Conservation (phyloP, 2,113 vertebrate genomes). For the Galbula dea region DNA sequence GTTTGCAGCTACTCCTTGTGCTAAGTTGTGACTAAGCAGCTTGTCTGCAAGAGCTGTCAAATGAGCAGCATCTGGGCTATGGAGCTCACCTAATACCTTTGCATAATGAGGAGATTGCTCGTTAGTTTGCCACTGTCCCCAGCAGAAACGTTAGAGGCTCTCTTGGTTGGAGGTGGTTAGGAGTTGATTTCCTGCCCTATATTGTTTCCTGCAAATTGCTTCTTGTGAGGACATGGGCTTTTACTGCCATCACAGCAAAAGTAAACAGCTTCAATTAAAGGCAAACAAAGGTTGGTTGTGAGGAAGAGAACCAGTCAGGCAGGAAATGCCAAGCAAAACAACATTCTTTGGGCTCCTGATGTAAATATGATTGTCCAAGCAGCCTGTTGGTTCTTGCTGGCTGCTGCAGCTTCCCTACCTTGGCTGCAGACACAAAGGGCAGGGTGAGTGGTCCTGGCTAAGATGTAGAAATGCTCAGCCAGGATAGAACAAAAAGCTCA, state of each 20-base stretch:
- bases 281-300: conserved; percentile 29
- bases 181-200: conserved; percentile 2
- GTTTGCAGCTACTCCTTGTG: background rate
- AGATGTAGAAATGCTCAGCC: background rate
- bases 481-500: background rate
- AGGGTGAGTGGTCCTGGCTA: background rate
- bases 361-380: background rate
- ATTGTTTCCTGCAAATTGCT: conserved; percentile 34
- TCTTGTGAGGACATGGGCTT: background rate
- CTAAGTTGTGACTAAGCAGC: background rate
- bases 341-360: conserved; percentile 15
- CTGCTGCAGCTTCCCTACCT: background rate
- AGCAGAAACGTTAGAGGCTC: background rate
- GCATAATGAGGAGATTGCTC: background rate
- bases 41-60: background rate
- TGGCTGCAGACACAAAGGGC: background rate
- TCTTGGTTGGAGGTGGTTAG: background rate
- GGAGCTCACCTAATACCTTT: background rate
- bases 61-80: background rate
- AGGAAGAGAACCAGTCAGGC: conserved; percentile 27
- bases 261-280: conserved; percentile 30
- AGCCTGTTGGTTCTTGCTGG: background rate
- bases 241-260: conserved; percentile 34
- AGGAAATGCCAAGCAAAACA: conserved; percentile 51
- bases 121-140: conserved; percentile 3